These are phyloP conservation scores for Metaphire vulgaris DNA, from an alignment of 1,140 invertebrate species.

Conservation along the genomic window DNA sequence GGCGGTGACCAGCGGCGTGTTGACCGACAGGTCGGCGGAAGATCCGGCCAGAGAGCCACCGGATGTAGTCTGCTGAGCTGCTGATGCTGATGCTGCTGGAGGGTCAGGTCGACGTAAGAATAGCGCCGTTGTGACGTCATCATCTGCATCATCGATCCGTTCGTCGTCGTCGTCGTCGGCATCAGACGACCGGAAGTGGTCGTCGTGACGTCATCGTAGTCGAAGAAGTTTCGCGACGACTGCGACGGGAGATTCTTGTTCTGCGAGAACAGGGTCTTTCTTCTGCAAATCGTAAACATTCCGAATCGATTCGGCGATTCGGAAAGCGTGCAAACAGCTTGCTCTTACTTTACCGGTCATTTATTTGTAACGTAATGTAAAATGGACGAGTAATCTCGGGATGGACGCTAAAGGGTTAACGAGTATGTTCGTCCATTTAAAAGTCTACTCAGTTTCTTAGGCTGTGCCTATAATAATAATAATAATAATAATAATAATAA, in stretches of 20 bases:
- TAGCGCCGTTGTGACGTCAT: not conserved
- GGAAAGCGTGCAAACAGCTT: no score
- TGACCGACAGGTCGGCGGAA: not conserved
- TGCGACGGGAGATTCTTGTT: not conserved
- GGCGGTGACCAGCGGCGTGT: not conserved
- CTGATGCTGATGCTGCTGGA: no score
- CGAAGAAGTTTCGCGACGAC: not conserved
- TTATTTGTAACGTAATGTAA: no score
- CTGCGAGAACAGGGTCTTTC: not conserved
- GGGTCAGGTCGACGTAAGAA: not conserved
- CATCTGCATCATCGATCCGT: not conserved
- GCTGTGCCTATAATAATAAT: no score
- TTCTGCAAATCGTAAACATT: not conserved
- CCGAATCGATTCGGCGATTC: no score
- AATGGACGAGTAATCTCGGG: no score
- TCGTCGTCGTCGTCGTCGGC: no score
- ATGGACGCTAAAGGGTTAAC: no score
- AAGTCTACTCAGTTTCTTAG: no score
- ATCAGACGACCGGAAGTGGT: not conserved
- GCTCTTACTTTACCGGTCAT: no score
- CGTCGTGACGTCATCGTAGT: not conserved
- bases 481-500: no score
- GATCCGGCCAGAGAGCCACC: not conserved
- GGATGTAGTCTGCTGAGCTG: not conserved
- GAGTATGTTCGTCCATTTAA: no score